Evolutionary conservation across 2,888 invertebrate genomes (phyloP), one percentile per base, ranked within the genome.

Genomic region (Heliconius sara): DNA sequence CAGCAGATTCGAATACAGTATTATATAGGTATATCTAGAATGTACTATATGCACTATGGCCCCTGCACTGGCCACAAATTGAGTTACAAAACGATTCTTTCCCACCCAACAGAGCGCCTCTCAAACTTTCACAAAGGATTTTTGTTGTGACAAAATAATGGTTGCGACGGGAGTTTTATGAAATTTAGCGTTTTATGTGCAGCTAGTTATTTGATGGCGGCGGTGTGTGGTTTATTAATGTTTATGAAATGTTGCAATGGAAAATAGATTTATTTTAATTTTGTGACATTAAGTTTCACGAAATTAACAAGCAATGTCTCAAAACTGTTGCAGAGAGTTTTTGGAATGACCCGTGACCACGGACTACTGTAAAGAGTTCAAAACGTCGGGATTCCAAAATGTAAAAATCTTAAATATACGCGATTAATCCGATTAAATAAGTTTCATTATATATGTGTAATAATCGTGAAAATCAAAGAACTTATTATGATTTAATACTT

Each of bases 1-100:
- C 25, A 25, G 70, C 25, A 47, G 70, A 43, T 47, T 70, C 70
- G 43, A 47, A 70, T 70, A 70, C 70, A 68, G 68, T 68, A n/a
- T 16, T 25, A 25, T 43, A 39, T 39, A 67, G 39, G 1, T 68
- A 70, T 68, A 68, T 25, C 13, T 25, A 68, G 68, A 43, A 47
- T 6, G 16, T 27, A 30, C 47, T 74, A 82, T 76, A 47, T 82
- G 80, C 81, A 84, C 83, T 79, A 83, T 80, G 82, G 82, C 83
- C 83, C 81, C 83, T 89, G 91, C 89, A 90, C 89, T 90, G 89
- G 87, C 91, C 91, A 82, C 92, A 93, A 93, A 94, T 93, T 92
- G 93, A 92, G 93, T 93, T 93, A 93, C 93, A 91, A 92, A 93
- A 91, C 93, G 93, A 91, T 93, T 94, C 92, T 92, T 92, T 91